Evolutionary conservation across 2,113 vertebrate species (phyloP).

Genomic region (Lamprologus lemairii): DNA sequence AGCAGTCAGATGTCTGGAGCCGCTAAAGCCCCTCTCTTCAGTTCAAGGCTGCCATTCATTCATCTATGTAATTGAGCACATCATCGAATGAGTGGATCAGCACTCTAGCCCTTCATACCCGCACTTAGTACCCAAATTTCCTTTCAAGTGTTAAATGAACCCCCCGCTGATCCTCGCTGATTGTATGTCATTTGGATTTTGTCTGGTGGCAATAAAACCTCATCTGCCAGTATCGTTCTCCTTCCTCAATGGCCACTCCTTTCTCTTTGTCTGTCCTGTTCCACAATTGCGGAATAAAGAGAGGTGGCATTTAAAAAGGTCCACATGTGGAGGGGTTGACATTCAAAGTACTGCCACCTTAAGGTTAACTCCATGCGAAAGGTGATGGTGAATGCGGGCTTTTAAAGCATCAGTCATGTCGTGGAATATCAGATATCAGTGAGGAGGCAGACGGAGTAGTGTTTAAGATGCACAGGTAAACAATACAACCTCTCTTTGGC

Average conservation of each 20-base stretch:
- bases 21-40: neutral
- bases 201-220: conserved; percentile 12
- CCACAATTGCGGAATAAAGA: conserved; percentile 57
- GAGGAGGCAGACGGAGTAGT: neutral
- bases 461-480: conserved; percentile 35
- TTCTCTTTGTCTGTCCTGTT: conserved; percentile 51
- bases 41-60: conserved; percentile 28
- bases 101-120: conserved; percentile 24
- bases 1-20: neutral
- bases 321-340: conserved; percentile 61
- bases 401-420: conserved; percentile 47
- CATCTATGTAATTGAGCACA: conserved; percentile 40
- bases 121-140: conserved; percentile 35
- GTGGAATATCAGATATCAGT: conserved; percentile 21
- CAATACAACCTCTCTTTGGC: neutral
- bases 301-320: conserved; percentile 71
- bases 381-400: conserved; percentile 45
- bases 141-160: conserved; percentile 52
- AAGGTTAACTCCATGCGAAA: conserved; percentile 65
- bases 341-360: conserved; percentile 67
- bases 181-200: conserved; percentile 55
- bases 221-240: conserved; percentile 4
- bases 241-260: neutral
- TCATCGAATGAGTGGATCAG: conserved; percentile 41
- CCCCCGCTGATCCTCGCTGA: conserved; percentile 43